Conservation (phyloP, 64 coral and sea anemone species). For the Actinia tenebrosa region DNA sequence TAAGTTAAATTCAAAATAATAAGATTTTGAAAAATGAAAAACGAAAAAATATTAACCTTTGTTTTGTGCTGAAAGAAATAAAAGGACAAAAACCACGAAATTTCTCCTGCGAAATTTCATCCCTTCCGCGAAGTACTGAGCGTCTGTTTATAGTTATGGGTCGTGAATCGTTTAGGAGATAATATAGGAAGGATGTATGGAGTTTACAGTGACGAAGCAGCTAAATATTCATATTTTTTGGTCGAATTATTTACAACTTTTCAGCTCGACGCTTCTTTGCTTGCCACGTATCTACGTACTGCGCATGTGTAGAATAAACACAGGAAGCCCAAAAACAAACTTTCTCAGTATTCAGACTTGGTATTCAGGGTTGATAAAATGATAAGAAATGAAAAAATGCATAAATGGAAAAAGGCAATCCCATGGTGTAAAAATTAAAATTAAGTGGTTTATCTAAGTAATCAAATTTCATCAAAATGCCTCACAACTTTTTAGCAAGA, state of each 20-base stretch:
- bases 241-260: conserved; percentile 22
- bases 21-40: not conserved
- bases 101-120: not conserved
- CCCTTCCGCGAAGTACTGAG: too few species aligned
- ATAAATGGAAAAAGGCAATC: too few species aligned
- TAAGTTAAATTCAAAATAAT: not conserved
- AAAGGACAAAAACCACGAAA: not conserved
- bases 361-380: too few species aligned
- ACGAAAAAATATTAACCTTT: not conserved
- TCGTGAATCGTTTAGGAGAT: not conserved
- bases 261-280: not conserved
- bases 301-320: not conserved
- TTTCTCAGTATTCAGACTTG: too few species aligned
- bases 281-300: conserved; percentile 11
- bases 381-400: too few species aligned
- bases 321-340: not conserved
- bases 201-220: not conserved
- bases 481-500: too few species aligned
- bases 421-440: too few species aligned
- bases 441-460: too few species aligned
- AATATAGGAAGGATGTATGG: not conserved
- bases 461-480: too few species aligned
- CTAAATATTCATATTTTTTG: conserved; percentile 2
- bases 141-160: not conserved
- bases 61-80: not conserved